Percentiles rank a stretch among this genome's conserved stretches.
phyloP scores from a whole-genome alignment of 2,113 vertebrate genomes.

The Lathamus discolor region DNA sequence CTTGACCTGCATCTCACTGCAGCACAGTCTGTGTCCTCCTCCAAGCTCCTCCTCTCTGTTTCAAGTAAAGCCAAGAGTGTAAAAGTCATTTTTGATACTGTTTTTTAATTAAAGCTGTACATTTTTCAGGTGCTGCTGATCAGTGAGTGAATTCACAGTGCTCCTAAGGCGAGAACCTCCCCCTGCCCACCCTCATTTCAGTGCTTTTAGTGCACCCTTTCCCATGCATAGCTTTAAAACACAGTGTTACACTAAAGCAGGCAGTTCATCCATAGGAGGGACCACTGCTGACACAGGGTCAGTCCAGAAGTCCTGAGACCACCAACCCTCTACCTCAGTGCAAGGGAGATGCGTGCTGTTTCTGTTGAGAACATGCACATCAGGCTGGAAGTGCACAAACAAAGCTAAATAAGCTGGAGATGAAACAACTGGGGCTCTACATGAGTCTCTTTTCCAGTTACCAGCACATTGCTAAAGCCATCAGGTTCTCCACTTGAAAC shows the following conservation, averaged over 20 bases:
- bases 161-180: neutral
- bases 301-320: neutral
- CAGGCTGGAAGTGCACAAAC: neutral
- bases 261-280: fast-evolving
- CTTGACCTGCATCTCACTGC: neutral
- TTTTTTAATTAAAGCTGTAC: slow-evolving; percentile 35
- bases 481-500: neutral
- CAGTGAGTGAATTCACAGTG: neutral
- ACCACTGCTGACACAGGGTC: neutral
- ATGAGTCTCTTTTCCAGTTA: neutral
- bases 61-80: neutral
- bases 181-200: neutral
- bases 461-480: neutral
- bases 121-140: neutral
- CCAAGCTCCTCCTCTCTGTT: neutral
- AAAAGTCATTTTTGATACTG: neutral
- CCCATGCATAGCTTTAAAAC: neutral
- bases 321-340: neutral
- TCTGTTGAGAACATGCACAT: neutral
- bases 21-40: fast-evolving
- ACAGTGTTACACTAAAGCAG: neutral
- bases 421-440: fast-evolving
- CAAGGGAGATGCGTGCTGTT: neutral
- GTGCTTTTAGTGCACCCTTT: neutral
- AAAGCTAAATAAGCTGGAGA: neutral